phyloP scores from a whole-genome alignment of 2,113 vertebrate species.

The Peromyscus leucopus region DNA sequence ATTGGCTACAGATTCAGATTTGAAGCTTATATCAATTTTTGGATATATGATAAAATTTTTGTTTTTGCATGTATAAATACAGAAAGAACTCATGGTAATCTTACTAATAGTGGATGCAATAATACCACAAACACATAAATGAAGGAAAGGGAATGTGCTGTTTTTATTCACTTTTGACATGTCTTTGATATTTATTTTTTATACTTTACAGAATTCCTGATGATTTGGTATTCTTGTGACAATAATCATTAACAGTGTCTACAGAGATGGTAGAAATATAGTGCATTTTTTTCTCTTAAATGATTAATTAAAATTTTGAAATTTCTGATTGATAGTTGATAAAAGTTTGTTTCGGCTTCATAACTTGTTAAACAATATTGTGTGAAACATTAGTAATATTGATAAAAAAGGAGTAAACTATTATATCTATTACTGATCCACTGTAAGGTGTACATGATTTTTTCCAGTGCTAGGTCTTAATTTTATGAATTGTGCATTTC shows the following conservation, averaged over 20 bases:
- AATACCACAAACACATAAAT: background rate
- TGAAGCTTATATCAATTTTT: background rate
- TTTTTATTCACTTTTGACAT: background rate
- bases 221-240: background rate
- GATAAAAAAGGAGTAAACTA: background rate
- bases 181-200: background rate
- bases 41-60: background rate
- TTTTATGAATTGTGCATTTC: background rate
- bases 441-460: background rate
- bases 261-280: background rate
- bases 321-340: background rate
- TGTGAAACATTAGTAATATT: background rate
- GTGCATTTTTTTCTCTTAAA: background rate
- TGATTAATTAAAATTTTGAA: background rate
- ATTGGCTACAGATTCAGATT: background rate
- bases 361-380: background rate
- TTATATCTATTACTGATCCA: background rate
- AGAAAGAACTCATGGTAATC: background rate
- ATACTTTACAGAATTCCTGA: background rate
- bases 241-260: background rate
- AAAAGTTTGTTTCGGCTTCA: conserved; percentile 13
- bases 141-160: background rate
- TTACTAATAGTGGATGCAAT: background rate
- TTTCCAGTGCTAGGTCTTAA: background rate
- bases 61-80: background rate